phyloP scores from a whole-genome alignment of 2,797 vertebrate genomes.

The Crocidura indochinensis region DNA sequence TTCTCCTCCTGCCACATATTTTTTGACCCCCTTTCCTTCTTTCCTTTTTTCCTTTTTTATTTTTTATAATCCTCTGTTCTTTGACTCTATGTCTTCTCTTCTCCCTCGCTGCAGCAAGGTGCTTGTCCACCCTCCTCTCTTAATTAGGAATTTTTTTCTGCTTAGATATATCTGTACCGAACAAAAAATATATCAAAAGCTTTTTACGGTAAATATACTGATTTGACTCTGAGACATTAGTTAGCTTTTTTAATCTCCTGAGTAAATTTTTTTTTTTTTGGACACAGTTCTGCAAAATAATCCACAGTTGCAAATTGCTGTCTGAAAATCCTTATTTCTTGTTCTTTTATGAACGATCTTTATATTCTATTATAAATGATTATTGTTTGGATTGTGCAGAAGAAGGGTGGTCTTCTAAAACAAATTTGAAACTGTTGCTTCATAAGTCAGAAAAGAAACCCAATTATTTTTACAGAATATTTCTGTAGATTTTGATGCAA shows the following conservation, averaged over 20 bases:
- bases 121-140: conserved; percentile 82
- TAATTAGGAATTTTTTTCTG: conserved; percentile 84
- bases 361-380: conserved; percentile 50
- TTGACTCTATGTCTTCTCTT: neutral
- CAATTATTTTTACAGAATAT: conserved; percentile 67
- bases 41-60: neutral
- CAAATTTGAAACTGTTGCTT: conserved; percentile 73
- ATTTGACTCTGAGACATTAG: conserved; percentile 64
- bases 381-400: conserved; percentile 84
- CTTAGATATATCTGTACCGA: conserved; percentile 60
- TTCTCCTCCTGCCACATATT: conserved; percentile 81
- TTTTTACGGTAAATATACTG: conserved; percentile 72
- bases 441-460: conserved; percentile 85
- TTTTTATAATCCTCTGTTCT: neutral
- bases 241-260: conserved; percentile 71
- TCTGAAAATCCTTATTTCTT: conserved; percentile 73
- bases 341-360: conserved; percentile 16
- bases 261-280: conserved; percentile 63
- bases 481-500: conserved; percentile 76
- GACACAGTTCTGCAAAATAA: conserved; percentile 75
- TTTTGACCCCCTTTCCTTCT: neutral
- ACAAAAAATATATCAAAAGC: conserved; percentile 70
- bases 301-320: conserved; percentile 75
- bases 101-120: conserved; percentile 82
- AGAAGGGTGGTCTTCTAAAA: conserved; percentile 78